A percentile compares a stretch with the other conserved stretches of the same genome.
These are phyloP conservation scores for Coleophora flavipennella DNA, from an alignment of 2,888 invertebrate genomes.

Conservation along the genomic window DNA sequence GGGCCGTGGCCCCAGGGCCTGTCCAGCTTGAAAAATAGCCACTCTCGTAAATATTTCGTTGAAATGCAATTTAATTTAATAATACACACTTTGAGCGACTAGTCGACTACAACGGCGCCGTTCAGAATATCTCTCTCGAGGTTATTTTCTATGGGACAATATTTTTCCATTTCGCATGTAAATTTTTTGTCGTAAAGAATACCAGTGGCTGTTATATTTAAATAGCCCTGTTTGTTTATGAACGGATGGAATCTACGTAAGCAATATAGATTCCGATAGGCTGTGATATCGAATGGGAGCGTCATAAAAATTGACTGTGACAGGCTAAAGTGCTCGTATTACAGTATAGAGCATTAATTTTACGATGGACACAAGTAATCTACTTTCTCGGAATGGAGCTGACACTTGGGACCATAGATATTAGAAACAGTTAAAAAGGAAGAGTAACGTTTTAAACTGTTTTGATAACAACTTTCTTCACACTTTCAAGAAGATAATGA, in stretches of 20 bases:
- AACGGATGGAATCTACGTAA: constrained; percentile 14
- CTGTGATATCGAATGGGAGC: constrained; percentile 47
- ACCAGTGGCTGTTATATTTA: constrained; percentile 8
- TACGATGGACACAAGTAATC: constrained; percentile 58
- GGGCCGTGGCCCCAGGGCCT: constrained; percentile 37
- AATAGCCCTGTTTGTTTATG: constrained; percentile 15
- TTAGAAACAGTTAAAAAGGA: constrained; percentile 1
- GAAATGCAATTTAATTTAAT: constrained; percentile 59
- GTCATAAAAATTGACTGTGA: constrained; percentile 63
- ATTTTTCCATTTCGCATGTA: constrained; percentile 10
- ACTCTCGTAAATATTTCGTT: constrained; percentile 58
- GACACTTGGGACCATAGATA: constrained; percentile 19
- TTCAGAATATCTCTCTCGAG: constrained; percentile 2
- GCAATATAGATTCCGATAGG: constrained; percentile 20
- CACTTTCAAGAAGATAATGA: too few relatives aligned
- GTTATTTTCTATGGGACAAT: neutral
- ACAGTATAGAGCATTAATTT: constrained; percentile 62
- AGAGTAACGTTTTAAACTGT: too few relatives aligned
- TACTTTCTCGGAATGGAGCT: constrained; percentile 61
- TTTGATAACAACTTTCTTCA: too few relatives aligned
- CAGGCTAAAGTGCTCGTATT: constrained; percentile 54
- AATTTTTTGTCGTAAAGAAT: constrained; percentile 9
- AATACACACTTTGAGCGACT: constrained; percentile 35
- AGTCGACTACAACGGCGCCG: constrained; percentile 23
- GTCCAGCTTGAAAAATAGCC: constrained; percentile 53